Evolutionary conservation across 2,113 vertebrate species (phyloP).

Genomic region (Crocuta crocuta): DNA sequence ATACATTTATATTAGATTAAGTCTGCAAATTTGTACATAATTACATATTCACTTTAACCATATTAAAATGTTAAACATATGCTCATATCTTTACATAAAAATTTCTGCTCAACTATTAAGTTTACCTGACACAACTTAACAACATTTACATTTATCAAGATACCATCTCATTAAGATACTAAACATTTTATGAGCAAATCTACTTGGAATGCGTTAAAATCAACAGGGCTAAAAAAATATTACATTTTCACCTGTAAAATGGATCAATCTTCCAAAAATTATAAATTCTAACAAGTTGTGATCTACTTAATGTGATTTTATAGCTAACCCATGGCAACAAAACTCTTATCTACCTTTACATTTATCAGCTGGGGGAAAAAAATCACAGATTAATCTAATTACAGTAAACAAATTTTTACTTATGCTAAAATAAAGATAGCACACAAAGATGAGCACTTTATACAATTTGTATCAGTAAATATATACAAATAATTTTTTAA

Average conservation of each 20-base stretch:
- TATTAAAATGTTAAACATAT: slow-evolving; percentile 68
- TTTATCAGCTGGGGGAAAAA: neutral
- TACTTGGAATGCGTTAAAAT: slow-evolving; percentile 59
- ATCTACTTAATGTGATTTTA: slow-evolving; percentile 63
- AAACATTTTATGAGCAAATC: slow-evolving; percentile 69
- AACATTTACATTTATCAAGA: slow-evolving; percentile 72
- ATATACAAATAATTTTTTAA: slow-evolving; percentile 46
- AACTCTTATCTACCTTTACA: slow-evolving; percentile 55
- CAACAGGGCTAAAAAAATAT: slow-evolving; percentile 48
- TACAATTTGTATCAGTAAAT: slow-evolving; percentile 10
- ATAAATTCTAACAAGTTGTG: slow-evolving; percentile 48
- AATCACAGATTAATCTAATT: slow-evolving; percentile 46
- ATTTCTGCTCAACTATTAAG: slow-evolving; percentile 54
- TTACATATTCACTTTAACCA: slow-evolving; percentile 48
- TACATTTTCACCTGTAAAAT: slow-evolving; percentile 56
- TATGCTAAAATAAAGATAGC: slow-evolving; percentile 34
- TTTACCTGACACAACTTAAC: slow-evolving; percentile 67
- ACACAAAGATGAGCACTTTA: slow-evolving; percentile 48
- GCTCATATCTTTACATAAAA: slow-evolving; percentile 68
- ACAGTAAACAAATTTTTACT: slow-evolving; percentile 1
- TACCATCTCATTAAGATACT: slow-evolving; percentile 42
- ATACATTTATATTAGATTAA: slow-evolving; percentile 63
- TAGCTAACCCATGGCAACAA: slow-evolving; percentile 40
- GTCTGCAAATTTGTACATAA: slow-evolving; percentile 56
- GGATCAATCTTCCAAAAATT: slow-evolving; percentile 34